phyloP scores from a whole-genome alignment of 2,113 vertebrate species.

The Tamias sibiricus region DNA sequence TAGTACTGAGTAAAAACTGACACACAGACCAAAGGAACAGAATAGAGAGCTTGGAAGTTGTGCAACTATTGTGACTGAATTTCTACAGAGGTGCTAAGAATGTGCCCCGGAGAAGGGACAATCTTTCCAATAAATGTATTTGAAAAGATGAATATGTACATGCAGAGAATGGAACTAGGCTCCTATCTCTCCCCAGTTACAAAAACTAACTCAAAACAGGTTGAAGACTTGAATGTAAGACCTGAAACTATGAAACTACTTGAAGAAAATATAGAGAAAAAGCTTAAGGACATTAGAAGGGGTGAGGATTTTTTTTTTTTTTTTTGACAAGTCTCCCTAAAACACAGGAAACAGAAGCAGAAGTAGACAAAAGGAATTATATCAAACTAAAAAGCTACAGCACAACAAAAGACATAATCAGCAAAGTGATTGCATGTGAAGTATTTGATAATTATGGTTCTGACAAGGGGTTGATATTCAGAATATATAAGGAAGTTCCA shows the following conservation, averaged over 20 bases:
- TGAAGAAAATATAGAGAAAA: background rate
- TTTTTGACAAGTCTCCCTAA: too few relatives aligned
- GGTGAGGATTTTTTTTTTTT: background rate
- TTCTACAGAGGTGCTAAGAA: background rate
- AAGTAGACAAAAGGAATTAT: too few relatives aligned
- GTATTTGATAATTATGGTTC: too few relatives aligned
- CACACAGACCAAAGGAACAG: background rate
- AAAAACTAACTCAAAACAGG: background rate
- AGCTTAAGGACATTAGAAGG: background rate
- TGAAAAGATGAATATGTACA: background rate
- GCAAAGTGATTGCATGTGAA: too few relatives aligned
- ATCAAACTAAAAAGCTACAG: too few relatives aligned
- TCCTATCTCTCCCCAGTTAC: background rate
- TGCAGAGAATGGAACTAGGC: background rate
- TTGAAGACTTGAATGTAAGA: background rate
- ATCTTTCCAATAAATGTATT: background rate
- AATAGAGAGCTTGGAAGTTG: background rate
- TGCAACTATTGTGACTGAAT: background rate
- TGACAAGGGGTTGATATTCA: too few relatives aligned
- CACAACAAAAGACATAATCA: too few relatives aligned
- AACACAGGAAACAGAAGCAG: too few relatives aligned
- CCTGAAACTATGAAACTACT: background rate
- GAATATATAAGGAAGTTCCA: background rate
- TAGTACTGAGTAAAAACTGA: background rate
- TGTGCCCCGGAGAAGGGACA: background rate